Evolutionary conservation across 2,888 invertebrate genomes (phyloP).

Genomic region (Amphipyra tragopoginis): DNA sequence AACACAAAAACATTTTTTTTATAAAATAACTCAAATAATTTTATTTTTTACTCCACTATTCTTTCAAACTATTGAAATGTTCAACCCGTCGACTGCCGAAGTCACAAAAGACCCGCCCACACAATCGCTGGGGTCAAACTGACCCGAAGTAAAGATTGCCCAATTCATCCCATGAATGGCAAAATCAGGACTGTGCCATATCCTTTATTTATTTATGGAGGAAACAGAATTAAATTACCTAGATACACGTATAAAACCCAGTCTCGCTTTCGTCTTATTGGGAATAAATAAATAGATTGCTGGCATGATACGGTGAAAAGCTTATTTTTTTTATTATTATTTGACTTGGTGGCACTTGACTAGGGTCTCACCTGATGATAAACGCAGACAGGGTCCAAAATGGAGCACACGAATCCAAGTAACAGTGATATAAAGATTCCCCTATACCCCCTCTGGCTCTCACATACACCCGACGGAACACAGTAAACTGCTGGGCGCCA

Average conservation of each 20-base stretch:
- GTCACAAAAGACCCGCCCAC: slow-evolving; percentile 54
- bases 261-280: slow-evolving; percentile 12
- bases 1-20: slow-evolving; percentile 1
- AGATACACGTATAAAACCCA: slow-evolving; percentile 17
- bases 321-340: too few species aligned
- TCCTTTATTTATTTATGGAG: slow-evolving; percentile 68
- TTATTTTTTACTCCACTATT: background rate
- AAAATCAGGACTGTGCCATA: slow-evolving; percentile 64
- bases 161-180: slow-evolving; percentile 73
- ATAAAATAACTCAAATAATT: background rate
- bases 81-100: slow-evolving; percentile 36
- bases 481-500: too few species aligned
- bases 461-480: too few species aligned
- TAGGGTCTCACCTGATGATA: too few species aligned
- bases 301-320: background rate
- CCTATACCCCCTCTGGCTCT: too few species aligned
- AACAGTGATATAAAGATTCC: too few species aligned
- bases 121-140: slow-evolving; percentile 61
- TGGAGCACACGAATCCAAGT: too few species aligned
- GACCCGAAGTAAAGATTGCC: slow-evolving; percentile 65
- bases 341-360: too few species aligned
- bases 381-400: too few species aligned
- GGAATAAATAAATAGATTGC: slow-evolving; percentile 16
- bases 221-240: slow-evolving; percentile 66
- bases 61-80: slow-evolving; percentile 20